A percentile compares a stretch with the other conserved stretches of the same genome.
phyloP scores from a whole-genome alignment of 2,797 vertebrate genomes.

The Eulemur mongoz region DNA sequence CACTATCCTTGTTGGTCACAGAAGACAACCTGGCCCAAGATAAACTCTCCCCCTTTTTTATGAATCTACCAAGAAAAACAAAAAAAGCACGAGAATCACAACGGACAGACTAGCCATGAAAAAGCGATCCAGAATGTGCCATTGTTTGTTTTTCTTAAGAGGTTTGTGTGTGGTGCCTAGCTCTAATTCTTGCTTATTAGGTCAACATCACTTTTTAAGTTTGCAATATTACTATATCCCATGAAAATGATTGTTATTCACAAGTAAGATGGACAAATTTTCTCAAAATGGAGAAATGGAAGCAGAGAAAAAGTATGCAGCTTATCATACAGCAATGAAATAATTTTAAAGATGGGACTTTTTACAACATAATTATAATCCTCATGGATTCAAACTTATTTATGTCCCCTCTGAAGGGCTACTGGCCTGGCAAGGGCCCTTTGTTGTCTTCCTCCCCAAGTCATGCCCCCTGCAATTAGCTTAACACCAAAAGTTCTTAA shows the following conservation, averaged over 20 bases:
- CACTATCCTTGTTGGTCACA: neutral
- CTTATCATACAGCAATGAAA: neutral
- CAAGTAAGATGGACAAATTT: neutral
- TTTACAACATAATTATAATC: neutral
- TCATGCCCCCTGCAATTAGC: neutral
- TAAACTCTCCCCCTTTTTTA: neutral
- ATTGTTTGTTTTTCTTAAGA: neutral
- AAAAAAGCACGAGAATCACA: neutral
- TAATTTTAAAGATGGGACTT: slow-evolving; percentile 10
- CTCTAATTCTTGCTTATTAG: neutral
- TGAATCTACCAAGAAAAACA: neutral
- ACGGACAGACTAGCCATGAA: neutral
- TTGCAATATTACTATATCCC: neutral
- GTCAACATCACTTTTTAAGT: neutral
- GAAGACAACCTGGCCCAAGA: neutral
- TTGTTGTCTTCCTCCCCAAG: neutral
- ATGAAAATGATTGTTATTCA: neutral
- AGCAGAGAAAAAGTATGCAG: neutral
- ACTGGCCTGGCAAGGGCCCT: neutral
- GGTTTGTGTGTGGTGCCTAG: neutral
- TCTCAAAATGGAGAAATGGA: neutral
- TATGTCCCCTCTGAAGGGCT: neutral
- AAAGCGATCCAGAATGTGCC: neutral
- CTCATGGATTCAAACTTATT: neutral
- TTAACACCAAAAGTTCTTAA: neutral